Evolutionary conservation across 2,888 invertebrate species (phyloP).

Genomic region (Rhyacophila evoluta): DNA sequence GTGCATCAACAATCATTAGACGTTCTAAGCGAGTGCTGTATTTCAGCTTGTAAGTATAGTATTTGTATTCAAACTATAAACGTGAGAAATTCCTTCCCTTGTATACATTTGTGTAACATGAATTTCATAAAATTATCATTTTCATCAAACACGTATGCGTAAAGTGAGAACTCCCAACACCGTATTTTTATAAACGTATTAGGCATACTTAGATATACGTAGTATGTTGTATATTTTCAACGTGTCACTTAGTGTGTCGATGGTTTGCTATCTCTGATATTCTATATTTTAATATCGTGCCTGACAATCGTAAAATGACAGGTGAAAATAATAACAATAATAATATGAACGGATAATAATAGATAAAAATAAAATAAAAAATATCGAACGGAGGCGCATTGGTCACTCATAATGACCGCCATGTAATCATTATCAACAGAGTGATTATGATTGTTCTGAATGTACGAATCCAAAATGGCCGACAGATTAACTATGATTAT

Average conservation of each 20-base stretch:
- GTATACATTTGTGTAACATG: too few relatives aligned
- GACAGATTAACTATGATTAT: background rate
- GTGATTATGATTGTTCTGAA: background rate
- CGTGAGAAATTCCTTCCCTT: too few relatives aligned
- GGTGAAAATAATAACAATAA: conserved; percentile 35
- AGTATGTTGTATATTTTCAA: too few relatives aligned
- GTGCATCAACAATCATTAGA: too few relatives aligned
- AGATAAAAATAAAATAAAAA: conserved; percentile 32
- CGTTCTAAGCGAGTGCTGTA: too few relatives aligned
- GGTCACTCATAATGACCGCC: conserved; percentile 12
- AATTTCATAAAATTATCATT: too few relatives aligned
- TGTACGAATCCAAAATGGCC: background rate
- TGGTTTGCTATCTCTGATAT: background rate
- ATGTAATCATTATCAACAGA: conserved; percentile 28
- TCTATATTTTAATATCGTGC: conserved; percentile 48
- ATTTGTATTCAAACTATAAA: too few relatives aligned
- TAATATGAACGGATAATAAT: background rate
- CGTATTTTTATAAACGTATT: too few relatives aligned
- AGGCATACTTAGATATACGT: too few relatives aligned
- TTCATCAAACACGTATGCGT: too few relatives aligned
- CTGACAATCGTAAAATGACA: conserved; percentile 52
- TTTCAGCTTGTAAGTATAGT: too few relatives aligned
- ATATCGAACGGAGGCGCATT: conserved; percentile 20
- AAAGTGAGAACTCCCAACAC: too few relatives aligned
- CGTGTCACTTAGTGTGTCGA: background rate